Evolutionary conservation across 2,797 vertebrate species (phyloP).

Genomic region (Poeciliopsis presidionis): DNA sequence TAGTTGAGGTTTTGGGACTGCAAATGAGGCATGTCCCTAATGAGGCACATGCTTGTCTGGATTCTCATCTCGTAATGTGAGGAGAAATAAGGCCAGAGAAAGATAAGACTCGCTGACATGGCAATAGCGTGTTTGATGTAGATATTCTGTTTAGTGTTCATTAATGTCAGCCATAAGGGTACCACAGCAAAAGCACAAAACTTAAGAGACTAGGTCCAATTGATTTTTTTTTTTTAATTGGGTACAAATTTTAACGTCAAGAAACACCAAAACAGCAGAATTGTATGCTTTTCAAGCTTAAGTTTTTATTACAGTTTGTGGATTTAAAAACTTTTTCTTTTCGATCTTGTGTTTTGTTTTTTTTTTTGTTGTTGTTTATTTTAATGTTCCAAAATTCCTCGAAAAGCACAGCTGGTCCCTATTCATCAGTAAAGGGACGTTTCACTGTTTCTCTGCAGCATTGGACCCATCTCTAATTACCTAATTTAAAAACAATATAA

Average conservation of each 20-base stretch:
- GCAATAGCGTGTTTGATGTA: neutral
- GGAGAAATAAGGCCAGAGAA: neutral
- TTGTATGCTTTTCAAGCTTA: neutral
- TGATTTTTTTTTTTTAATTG: neutral
- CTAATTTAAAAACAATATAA: neutral
- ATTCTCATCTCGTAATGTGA: neutral
- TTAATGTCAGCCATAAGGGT: neutral
- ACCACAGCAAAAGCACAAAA: neutral
- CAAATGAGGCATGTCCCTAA: slow-evolving; percentile 3
- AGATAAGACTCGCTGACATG: neutral
- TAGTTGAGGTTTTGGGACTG: slow-evolving; percentile 7
- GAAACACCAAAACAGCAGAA: neutral
- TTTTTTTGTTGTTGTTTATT: neutral
- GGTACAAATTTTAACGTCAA: neutral
- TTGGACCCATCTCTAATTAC: neutral
- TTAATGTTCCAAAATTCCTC: neutral
- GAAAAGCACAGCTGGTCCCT: neutral
- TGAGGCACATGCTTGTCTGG: neutral
- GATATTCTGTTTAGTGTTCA: neutral
- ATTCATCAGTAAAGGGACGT: neutral
- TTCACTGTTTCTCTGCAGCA: neutral
- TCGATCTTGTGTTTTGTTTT: neutral
- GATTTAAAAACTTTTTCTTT: neutral
- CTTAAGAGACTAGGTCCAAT: neutral
- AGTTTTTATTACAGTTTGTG: neutral